Evolutionary conservation across 53 echinoderm and acorn worm species (phyloP), one percentile per base, ranked within the genome.

Genomic region (Astropecten irregularis): DNA sequence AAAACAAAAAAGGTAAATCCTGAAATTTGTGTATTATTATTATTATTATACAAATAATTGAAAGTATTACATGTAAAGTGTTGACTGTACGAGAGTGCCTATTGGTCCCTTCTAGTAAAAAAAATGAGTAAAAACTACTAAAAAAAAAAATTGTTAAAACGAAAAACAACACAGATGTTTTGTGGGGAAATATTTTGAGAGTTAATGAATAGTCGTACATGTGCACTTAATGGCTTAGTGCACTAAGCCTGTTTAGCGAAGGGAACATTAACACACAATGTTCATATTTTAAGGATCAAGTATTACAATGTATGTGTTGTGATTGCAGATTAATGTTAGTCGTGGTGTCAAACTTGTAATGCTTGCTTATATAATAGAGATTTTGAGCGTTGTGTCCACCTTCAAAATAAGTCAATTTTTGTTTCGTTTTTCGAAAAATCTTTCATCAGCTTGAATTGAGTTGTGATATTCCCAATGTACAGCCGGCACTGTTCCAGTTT

Each of bases 21-120:
- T 74, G 74, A 57, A 74, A 74, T 74, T 74, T 74, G 74, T 74
- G 74, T 55, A 74, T 39, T 74, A 74, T 74, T 74, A 32, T 23
- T 35, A 68, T 51, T 51, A 19, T 16, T 16, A 51, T n/a, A 58
- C 28, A 62, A 64, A 64, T 10, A 28, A 11, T 25, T 51, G 9
- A 73, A 53, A 39, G 21, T 73, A 73, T 73, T 54, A 53, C 16
- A 3, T 66, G 57, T n/a, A n/a, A n/a, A n/a, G n/a, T 57, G 37
- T 55, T 27, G 15, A 74, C 44, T 44, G 68, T 38, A 37, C 57
- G 51, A 9, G 71, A 74, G 74, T 74, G 74, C 74, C 74, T 74
- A 40, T 38, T 15, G 56, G 35, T 40, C 56, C 55, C 58, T 40
- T 56, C 25, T 56, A 27, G 74, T 74, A 50, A 14, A 16, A 36